Evolutionary conservation across 2,797 vertebrate genomes (phyloP).

Genomic region (Clarias pachynema): DNA sequence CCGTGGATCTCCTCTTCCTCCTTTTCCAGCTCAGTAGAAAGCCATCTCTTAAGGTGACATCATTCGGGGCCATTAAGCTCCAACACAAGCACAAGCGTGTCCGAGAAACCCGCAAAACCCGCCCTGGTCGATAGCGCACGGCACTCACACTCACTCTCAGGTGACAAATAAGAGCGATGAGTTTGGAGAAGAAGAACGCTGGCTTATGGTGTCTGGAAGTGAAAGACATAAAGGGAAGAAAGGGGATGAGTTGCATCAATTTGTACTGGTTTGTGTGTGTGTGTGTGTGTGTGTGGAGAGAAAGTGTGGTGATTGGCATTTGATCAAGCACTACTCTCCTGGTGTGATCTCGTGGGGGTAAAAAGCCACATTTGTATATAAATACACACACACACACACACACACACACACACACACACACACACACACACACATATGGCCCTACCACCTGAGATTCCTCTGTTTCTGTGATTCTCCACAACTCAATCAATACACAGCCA

Average conservation of each 20-base stretch:
- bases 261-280: slow-evolving; percentile 15
- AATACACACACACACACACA: slow-evolving; percentile 18
- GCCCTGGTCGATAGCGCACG: slow-evolving; percentile 13
- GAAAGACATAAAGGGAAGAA: neutral
- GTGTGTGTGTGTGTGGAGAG: neutral
- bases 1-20: neutral
- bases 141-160: slow-evolving; percentile 1
- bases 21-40: neutral
- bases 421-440: slow-evolving; percentile 60
- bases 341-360: slow-evolving; percentile 68
- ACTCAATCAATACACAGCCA: slow-evolving; percentile 81
- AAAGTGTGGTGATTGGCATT: slow-evolving; percentile 67
- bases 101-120: slow-evolving; percentile 11
- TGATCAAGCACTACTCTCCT: slow-evolving; percentile 63
- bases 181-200: slow-evolving; percentile 10
- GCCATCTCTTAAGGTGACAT: slow-evolving; percentile 23
- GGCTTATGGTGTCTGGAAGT: slow-evolving; percentile 2
- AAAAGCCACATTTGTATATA: slow-evolving; percentile 70
- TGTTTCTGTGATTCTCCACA: slow-evolving; percentile 83
- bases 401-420: slow-evolving; percentile 21
- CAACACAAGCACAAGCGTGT: slow-evolving; percentile 27
- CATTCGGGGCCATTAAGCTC: slow-evolving; percentile 27
- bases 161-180: slow-evolving; percentile 17
- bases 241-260: slow-evolving; percentile 3
- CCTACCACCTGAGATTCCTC: slow-evolving; percentile 87